Evolutionary conservation across 2,113 vertebrate species (phyloP).

Genomic region (Aptenodytes patagonicus): DNA sequence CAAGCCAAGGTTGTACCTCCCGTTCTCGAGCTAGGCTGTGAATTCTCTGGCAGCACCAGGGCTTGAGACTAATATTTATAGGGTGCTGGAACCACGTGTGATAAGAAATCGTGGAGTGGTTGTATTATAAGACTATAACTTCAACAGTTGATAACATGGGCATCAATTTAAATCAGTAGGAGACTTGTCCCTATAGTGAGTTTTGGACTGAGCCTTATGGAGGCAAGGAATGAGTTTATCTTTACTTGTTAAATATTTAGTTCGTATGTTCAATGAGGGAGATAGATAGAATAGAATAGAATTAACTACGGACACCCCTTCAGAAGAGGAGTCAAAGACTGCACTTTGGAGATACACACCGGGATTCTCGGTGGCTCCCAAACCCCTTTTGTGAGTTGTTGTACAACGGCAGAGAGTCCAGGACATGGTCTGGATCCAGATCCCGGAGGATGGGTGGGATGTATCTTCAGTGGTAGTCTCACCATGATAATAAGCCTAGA

Average conservation of each 20-base stretch:
- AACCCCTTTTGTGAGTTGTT: background rate
- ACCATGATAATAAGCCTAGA: background rate
- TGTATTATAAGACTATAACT: background rate
- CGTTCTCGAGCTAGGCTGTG: background rate
- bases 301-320: background rate
- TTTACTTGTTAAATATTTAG: background rate
- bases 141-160: background rate
- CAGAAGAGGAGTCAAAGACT: background rate
- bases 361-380: accelerated
- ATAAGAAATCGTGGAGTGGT: background rate
- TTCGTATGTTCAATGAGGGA: background rate
- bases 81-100: background rate
- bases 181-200: background rate
- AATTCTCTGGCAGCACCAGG: background rate
- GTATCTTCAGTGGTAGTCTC: background rate
- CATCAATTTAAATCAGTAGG: background rate
- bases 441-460: background rate
- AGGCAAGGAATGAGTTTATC: background rate
- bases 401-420: background rate
- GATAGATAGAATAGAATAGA: background rate
- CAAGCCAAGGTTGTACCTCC: background rate
- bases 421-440: background rate
- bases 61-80: background rate
- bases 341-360: background rate
- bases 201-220: background rate